phyloP scores from a whole-genome alignment of 2,888 invertebrate species.

The Phyllotreta striolata region DNA sequence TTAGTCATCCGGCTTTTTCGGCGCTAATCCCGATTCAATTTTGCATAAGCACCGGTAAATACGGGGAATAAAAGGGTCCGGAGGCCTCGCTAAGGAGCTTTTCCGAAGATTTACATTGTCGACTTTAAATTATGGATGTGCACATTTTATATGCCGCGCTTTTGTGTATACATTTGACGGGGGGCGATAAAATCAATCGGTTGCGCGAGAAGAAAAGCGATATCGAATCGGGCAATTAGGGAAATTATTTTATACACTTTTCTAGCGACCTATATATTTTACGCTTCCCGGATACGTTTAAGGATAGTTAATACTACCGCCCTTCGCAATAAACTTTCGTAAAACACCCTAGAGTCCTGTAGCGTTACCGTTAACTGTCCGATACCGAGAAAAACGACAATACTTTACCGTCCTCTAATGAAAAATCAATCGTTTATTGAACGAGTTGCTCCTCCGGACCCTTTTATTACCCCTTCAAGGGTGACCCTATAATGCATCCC shows the following conservation, averaged over 20 bases:
- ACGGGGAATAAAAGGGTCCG: conserved; percentile 38
- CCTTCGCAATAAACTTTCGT: conserved; percentile 8
- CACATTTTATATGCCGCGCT: conserved; percentile 23
- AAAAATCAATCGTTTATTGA: conserved; percentile 17
- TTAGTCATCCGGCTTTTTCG: conserved; percentile 23
- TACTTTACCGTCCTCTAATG: conserved; percentile 14
- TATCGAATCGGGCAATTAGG: conserved; percentile 6
- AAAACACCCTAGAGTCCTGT: conserved; percentile 11
- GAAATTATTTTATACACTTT: conserved; percentile 1
- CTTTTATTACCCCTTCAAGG: not conserved
- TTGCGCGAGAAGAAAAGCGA: not conserved
- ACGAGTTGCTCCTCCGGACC: not conserved
- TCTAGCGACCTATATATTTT: not conserved
- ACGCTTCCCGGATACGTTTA: too few species aligned
- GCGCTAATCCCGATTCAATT: conserved; percentile 39
- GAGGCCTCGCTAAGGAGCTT: conserved; percentile 39
- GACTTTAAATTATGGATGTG: conserved; percentile 31
- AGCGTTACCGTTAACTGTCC: conserved; percentile 11
- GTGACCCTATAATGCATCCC: not conserved
- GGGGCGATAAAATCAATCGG: too few species aligned
- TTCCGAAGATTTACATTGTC: conserved; percentile 40
- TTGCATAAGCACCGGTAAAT: conserved; percentile 36
- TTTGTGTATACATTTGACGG: too few species aligned
- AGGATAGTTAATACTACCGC: not conserved
- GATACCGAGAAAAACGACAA: conserved; percentile 2